Conservation (phyloP, 2,888 invertebrate genomes). For the Spisula subtruncata region DNA sequence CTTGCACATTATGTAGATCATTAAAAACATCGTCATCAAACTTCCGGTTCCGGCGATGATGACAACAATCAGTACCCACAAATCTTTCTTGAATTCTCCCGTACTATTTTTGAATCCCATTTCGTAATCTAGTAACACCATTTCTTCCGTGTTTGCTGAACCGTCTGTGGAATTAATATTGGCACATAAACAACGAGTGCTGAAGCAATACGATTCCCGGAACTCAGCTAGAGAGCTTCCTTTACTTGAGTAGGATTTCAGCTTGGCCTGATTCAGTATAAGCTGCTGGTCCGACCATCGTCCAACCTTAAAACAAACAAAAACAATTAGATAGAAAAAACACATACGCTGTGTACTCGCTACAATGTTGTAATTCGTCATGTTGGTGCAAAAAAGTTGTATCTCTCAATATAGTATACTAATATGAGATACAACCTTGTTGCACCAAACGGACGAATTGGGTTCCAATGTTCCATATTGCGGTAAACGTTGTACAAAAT, state of each 20-base stretch:
- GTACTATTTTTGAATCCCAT: slow-evolving; percentile 68
- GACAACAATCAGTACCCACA: slow-evolving; percentile 96
- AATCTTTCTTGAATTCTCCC: slow-evolving; percentile 83
- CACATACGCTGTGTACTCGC: no score
- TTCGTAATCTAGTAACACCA: slow-evolving; percentile 59
- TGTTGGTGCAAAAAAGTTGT: no score
- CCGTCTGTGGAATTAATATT: slow-evolving; percentile 59
- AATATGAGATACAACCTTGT: no score
- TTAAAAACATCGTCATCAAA: slow-evolving; percentile 94
- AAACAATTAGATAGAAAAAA: not conserved
- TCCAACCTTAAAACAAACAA: slow-evolving; percentile 70
- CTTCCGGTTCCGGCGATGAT: slow-evolving; percentile 94
- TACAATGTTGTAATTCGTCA: no score
- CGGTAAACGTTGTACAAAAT: no score
- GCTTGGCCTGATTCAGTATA: slow-evolving; percentile 49
- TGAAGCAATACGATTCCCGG: slow-evolving; percentile 61
- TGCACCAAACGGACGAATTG: no score
- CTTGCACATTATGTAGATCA: slow-evolving; percentile 94
- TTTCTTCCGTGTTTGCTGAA: slow-evolving; percentile 4
- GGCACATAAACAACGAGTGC: slow-evolving; percentile 70
- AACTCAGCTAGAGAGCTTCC: slow-evolving; percentile 53
- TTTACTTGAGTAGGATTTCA: slow-evolving; percentile 70
- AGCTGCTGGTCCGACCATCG: slow-evolving; percentile 69
- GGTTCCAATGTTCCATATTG: no score
- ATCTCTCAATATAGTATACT: no score